These are phyloP conservation scores for Andrena camellia DNA, from an alignment of 2,888 invertebrate genomes.

Conservation along the genomic window DNA sequence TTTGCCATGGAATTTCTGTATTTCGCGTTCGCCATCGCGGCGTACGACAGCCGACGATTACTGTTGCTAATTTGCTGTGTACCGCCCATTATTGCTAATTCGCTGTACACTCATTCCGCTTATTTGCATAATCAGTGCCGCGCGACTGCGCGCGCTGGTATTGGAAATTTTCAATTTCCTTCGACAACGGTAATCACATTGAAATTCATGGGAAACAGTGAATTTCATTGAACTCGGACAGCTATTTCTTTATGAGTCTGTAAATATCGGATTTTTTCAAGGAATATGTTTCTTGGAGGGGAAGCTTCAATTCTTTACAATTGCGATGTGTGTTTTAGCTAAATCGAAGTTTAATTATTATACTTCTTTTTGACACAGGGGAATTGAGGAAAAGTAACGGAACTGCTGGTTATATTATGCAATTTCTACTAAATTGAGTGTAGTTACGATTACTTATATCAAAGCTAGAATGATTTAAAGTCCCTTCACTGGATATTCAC, in stretches of 20 bases:
- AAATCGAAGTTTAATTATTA: too few species aligned
- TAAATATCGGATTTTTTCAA: background rate
- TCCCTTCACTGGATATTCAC: too few species aligned
- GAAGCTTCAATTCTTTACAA: too few species aligned
- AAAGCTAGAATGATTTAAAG: too few species aligned
- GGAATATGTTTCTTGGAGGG: background rate
- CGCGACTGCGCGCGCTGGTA: background rate
- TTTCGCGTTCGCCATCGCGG: conserved; percentile 11
- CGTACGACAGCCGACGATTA: background rate
- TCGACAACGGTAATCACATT: background rate
- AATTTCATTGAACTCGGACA: background rate
- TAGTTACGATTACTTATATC: too few species aligned
- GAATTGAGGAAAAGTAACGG: background rate
- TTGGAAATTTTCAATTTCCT: conserved; percentile 30
- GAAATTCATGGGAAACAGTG: background rate
- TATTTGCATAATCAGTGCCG: conserved; percentile 33
- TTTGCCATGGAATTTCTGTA: conserved; percentile 37
- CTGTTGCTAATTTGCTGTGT: conserved; percentile 19
- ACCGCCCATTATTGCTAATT: conserved; percentile 24
- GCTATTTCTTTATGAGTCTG: background rate
- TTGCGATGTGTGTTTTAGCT: too few species aligned
- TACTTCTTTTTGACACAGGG: too few species aligned
- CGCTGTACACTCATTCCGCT: conserved; percentile 7
- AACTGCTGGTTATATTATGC: background rate
- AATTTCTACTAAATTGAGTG: background rate